Percentiles rank a stretch among this genome's conserved stretches.
Evolutionary conservation across 2,797 vertebrate genomes (phyloP).

Genomic region (Muscicapa striata): DNA sequence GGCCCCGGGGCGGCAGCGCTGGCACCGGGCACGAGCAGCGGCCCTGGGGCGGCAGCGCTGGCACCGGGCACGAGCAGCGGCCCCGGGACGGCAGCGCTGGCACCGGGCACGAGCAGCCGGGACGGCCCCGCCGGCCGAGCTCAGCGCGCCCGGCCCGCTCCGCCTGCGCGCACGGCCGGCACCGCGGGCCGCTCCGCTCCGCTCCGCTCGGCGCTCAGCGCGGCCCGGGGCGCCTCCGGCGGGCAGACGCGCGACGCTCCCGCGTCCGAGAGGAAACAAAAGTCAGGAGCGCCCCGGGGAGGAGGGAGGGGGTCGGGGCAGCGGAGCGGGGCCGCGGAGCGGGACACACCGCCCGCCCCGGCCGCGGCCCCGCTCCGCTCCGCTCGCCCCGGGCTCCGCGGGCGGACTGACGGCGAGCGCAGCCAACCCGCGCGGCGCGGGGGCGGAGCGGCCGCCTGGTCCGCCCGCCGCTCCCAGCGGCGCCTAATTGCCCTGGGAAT

Average conservation of each 20-base stretch:
- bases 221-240: not conserved
- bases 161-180: not conserved
- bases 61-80: too few species aligned
- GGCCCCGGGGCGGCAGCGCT: fast-evolving
- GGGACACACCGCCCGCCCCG: not conserved
- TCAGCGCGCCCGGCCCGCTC: not conserved
- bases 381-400: not conserved
- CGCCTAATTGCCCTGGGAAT: constrained; percentile 72
- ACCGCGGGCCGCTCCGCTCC: not conserved
- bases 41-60: too few species aligned
- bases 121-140: too few species aligned
- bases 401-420: not conserved
- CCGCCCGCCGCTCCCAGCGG: constrained; percentile 66
- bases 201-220: too few species aligned
- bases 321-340: not conserved
- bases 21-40: fast-evolving
- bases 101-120: fast-evolving
- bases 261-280: not conserved
- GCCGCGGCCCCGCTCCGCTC: not conserved
- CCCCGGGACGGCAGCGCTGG: not conserved
- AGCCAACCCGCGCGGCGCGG: not conserved
- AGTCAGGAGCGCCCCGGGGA: not conserved
- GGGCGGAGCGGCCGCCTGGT: constrained; percentile 49
- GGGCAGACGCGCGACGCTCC: not conserved
- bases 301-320: not conserved